These are phyloP conservation scores for Eupithecia subfuscata DNA, from an alignment of 2,888 invertebrate genomes.

Conservation along the genomic window DNA sequence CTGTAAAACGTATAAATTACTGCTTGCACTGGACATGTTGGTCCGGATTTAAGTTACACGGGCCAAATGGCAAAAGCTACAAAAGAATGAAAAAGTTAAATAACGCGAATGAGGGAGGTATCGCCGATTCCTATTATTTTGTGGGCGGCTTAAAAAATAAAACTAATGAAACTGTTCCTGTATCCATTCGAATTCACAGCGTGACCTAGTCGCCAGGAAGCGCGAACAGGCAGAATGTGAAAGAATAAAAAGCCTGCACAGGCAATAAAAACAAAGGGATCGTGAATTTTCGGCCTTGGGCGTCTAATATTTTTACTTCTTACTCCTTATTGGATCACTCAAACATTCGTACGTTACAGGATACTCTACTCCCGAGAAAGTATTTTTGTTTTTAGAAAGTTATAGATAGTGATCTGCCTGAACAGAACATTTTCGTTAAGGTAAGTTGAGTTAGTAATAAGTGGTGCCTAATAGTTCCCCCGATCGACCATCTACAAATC, in stretches of 20 bases:
- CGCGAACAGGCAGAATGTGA: constrained; percentile 24
- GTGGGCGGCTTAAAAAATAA: background rate
- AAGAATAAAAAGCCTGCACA: constrained; percentile 66
- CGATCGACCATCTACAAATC: background rate
- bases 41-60: background rate
- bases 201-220: constrained; percentile 1
- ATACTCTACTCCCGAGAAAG: background rate
- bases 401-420: background rate
- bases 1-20: background rate
- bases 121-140: background rate
- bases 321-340: background rate
- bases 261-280: constrained; percentile 71
- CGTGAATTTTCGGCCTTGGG: background rate
- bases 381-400: background rate
- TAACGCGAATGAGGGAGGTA: background rate
- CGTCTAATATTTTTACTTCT: constrained; percentile 2
- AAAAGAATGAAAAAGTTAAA: background rate
- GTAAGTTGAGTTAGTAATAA: background rate
- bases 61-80: background rate
- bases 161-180: background rate
- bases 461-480: background rate
- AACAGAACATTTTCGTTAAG: too few relatives aligned
- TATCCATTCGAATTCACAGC: constrained; percentile 3
- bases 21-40: background rate
- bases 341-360: background rate